Conservation (phyloP, 2,888 invertebrate species). For the Asteroscopus sphinx region DNA sequence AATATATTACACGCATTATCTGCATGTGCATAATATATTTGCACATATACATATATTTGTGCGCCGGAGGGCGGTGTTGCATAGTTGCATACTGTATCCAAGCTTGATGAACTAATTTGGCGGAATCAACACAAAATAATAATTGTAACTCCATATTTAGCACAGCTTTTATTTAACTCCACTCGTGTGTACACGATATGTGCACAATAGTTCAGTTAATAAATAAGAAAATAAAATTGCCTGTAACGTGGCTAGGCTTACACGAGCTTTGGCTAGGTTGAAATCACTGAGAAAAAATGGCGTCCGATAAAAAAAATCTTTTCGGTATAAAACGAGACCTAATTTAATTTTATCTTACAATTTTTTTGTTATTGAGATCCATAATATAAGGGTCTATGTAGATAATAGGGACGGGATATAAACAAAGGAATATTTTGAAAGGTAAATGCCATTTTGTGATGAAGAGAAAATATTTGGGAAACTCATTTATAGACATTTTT, state of each 20-base stretch:
- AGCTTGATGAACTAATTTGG: no score
- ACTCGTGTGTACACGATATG: no score
- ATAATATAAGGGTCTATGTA: constrained; percentile 7
- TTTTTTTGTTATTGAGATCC: constrained; percentile 30
- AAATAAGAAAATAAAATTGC: constrained; percentile 1
- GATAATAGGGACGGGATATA: constrained; percentile 22
- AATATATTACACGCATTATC: no score
- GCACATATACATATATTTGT: no score
- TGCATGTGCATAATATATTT: no score
- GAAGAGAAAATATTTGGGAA: constrained; percentile 18
- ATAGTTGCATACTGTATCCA: no score
- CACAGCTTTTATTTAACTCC: no score
- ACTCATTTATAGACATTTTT: constrained; percentile 17
- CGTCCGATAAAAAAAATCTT: constrained; percentile 12
- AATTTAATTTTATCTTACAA: constrained; percentile 26
- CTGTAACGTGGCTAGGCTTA: neutral
- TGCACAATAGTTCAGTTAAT: no score
- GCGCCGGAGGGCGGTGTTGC: no score
- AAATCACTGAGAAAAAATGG: constrained; percentile 10
- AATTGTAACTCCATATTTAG: no score
- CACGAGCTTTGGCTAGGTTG: neutral
- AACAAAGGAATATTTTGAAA: constrained; percentile 30
- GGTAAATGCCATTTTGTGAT: constrained; percentile 21
- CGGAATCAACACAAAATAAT: no score
- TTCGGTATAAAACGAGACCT: constrained; percentile 6